phyloP scores from a whole-genome alignment of 2,113 vertebrate genomes.

The Hydrolagus affinis region DNA sequence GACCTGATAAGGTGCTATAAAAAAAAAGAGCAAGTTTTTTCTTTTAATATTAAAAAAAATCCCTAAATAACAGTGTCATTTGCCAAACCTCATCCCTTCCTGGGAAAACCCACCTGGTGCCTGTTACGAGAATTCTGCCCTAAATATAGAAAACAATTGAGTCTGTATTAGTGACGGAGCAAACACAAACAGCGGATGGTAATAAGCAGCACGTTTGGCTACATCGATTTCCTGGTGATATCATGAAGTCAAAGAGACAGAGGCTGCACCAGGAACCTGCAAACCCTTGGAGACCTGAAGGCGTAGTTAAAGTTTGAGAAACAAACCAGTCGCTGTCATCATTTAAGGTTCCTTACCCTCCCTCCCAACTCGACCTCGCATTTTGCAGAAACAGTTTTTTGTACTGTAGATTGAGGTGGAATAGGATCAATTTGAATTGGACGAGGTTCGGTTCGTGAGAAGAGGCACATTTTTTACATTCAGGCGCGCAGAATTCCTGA shows the following conservation, averaged over 20 bases:
- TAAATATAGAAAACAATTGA: conserved; percentile 24
- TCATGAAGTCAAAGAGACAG: not conserved
- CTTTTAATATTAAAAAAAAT: too few species aligned
- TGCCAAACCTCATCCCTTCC: not conserved
- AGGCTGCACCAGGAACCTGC: not conserved
- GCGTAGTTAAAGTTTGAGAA: not conserved
- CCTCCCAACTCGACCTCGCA: too few species aligned
- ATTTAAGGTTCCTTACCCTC: too few species aligned
- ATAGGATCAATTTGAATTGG: too few species aligned
- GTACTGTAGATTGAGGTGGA: too few species aligned
- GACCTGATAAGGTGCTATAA: too few species aligned
- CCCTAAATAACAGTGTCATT: not conserved
- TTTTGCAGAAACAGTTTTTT: too few species aligned
- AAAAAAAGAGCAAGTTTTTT: too few species aligned
- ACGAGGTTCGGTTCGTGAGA: too few species aligned
- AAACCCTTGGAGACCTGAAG: not conserved
- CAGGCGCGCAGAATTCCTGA: too few species aligned
- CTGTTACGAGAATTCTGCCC: not conserved
- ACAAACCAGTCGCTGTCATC: not conserved
- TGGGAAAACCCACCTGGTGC: not conserved
- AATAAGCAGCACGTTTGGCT: not conserved
- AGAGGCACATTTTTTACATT: too few species aligned
- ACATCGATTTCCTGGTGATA: not conserved
- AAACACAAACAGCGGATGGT: conserved; percentile 5
- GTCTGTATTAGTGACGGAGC: not conserved